Base-by-base conservation (phyloP, 1,140 invertebrate species). In the Cyrtorhinus lividipennis region DNA sequence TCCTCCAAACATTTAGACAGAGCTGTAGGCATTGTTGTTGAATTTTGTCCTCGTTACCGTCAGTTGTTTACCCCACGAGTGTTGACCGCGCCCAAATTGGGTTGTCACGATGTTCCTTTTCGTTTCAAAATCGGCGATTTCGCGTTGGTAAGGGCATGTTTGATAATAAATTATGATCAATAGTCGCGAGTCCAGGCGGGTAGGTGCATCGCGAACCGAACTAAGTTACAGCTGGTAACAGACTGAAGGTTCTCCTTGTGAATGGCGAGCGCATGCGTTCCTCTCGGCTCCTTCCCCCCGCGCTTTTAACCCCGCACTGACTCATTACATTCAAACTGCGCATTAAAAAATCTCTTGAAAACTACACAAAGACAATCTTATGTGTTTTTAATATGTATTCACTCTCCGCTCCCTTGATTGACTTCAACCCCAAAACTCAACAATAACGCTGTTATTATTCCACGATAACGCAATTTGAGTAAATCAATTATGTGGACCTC, bases 1-100 rank as follows among this genome's bases (percentile, higher is more conserved):
- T 75, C 75, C 67, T 80, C 76, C 48, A 84, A 69, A 66, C 83
- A 77, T 72, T 86, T 87, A 2, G 84, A 86, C 65, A 86, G 76
- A 26, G 85, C 81, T 65, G 80, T 75, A 62, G 81, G 80, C 81
- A 82, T 83, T 65, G 5, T 58, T 58, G 56, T 8, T 8, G 56
- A 5, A 24, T 12, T 58, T 58, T 58, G 10, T 22, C 56, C 10
- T 58, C 20, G 12, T 8, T 24, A 58, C 2, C 3, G 20, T 10
- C 48, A 23, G 48, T 18, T 8, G 5, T n/a, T 18, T n/a, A 56
- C 48, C 8, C 5, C 8, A 18, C 5, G 18, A 20, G 48, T 5
- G 20, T 5, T 56, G 18, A 56, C 48, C 8, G 5, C 15, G 15
- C 8, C 18, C 8, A 44, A n/a, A 5, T 18, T 56, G 8, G 48